Percentiles rank a stretch among this genome's conserved stretches.
phyloP scores from a whole-genome alignment of 2,888 invertebrate species.

The Sphaeridia pumilis region DNA sequence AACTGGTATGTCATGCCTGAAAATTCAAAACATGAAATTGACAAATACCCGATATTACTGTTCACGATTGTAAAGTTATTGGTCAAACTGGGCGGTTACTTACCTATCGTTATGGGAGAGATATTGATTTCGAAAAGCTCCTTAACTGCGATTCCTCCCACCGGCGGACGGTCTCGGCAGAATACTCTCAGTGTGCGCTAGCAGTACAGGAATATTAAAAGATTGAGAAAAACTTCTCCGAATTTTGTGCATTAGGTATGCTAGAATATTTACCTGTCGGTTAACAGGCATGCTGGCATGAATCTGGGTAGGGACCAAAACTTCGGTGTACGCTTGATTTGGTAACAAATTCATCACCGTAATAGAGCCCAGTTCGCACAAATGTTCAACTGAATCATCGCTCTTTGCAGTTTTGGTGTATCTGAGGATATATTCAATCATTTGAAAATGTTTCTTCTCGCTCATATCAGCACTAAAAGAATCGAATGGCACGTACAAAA shows the following conservation, averaged over 20 bases:
- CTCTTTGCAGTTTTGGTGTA: conserved; percentile 93
- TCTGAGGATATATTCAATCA: conserved; percentile 44
- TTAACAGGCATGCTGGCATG: conserved; percentile 82
- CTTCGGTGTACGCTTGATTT: conserved; percentile 85
- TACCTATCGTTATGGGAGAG: conserved; percentile 79
- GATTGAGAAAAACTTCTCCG: not conserved
- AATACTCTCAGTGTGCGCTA: conserved; percentile 78
- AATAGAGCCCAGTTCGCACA: conserved; percentile 88
- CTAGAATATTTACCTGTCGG: conserved; percentile 48
- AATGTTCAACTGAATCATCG: conserved; percentile 94
- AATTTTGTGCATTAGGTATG: not conserved
- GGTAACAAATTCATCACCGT: conserved; percentile 90
- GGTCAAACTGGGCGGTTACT: conserved; percentile 18
- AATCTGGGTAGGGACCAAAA: conserved; percentile 63
- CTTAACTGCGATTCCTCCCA: conserved; percentile 97
- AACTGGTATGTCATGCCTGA: conserved; percentile 82
- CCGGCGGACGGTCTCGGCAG: conserved; percentile 89
- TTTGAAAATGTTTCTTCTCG: too few relatives aligned
- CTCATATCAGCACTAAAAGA: not conserved
- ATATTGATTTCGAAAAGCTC: conserved; percentile 99
- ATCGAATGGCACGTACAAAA: conserved; percentile 54
- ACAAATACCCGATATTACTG: not conserved
- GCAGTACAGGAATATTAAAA: not conserved
- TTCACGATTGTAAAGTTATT: not conserved
- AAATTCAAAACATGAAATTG: not conserved